A percentile compares a stretch with the other conserved stretches of the same genome.
phyloP scores from a whole-genome alignment of 2,888 invertebrate genomes.

The Eupithecia abbreviata region DNA sequence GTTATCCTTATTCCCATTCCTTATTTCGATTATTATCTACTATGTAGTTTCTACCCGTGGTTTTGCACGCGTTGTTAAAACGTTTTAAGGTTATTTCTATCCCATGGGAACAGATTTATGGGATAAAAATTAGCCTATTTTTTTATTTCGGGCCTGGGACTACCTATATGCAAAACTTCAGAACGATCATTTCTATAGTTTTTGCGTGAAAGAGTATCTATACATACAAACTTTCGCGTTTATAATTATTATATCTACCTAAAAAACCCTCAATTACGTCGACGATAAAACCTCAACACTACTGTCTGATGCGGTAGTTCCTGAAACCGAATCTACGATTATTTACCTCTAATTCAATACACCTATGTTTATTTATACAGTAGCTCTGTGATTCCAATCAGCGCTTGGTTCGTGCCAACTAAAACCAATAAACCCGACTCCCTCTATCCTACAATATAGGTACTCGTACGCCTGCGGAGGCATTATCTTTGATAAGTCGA shows the following conservation, averaged over 20 bases:
- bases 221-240: too few relatives aligned
- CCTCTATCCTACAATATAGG: conserved; percentile 15
- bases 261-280: not conserved
- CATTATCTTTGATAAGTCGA: conserved; percentile 62
- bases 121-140: too few relatives aligned
- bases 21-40: too few relatives aligned
- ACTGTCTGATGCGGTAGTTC: not conserved
- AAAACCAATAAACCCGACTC: conserved; percentile 44
- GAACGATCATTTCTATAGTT: too few relatives aligned
- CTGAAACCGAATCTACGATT: conserved; percentile 8
- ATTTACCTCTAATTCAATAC: conserved; percentile 21
- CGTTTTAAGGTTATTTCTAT: too few relatives aligned
- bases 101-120: too few relatives aligned
- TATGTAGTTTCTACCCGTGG: too few relatives aligned
- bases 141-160: too few relatives aligned
- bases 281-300: not conserved
- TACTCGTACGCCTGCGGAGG: conserved; percentile 42
- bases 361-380: conserved; percentile 29
- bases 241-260: not conserved
- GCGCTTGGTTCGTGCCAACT: conserved; percentile 35
- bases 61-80: too few relatives aligned
- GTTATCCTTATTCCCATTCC: not conserved
- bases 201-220: too few relatives aligned
- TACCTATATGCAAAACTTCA: too few relatives aligned
- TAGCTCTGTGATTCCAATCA: conserved; percentile 38